Evolutionary conservation across 2,797 vertebrate genomes (phyloP).

Genomic region (Rhinoraja longicauda): DNA sequence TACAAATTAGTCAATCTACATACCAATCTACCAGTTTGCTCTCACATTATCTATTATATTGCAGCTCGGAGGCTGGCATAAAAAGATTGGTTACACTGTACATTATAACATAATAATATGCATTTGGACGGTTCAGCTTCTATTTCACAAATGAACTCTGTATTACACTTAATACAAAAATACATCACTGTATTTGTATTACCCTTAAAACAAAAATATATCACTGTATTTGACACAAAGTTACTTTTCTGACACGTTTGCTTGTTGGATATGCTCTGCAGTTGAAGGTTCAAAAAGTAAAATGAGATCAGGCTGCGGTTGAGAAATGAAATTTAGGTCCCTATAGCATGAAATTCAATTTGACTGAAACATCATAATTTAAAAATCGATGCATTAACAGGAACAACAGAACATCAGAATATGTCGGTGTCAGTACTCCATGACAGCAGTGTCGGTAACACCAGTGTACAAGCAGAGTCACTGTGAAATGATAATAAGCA

Average conservation of each 20-base stretch:
- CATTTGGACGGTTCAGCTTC: no score
- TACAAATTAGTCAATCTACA: not conserved
- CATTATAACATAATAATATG: not conserved
- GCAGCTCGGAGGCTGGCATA: no score
- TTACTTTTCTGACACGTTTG: not conserved
- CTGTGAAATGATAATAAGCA: not conserved
- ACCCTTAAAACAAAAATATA: not conserved
- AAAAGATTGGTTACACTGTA: not conserved
- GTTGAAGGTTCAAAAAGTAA: not conserved
- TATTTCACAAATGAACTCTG: no score
- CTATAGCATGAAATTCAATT: not conserved
- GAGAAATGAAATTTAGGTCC: not conserved
- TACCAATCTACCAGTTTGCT: no score
- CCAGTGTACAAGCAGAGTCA: not conserved
- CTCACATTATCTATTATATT: not conserved
- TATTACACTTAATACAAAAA: no score
- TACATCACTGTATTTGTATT: no score
- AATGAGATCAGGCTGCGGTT: not conserved
- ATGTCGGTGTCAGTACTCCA: not conserved
- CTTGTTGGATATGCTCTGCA: not conserved
- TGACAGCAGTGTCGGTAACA: not conserved
- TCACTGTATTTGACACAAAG: not conserved
- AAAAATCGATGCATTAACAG: not conserved
- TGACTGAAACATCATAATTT: not conserved
- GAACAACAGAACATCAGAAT: not conserved